phyloP scores from a whole-genome alignment of 2,797 vertebrate species.

The Menidia menidia region DNA sequence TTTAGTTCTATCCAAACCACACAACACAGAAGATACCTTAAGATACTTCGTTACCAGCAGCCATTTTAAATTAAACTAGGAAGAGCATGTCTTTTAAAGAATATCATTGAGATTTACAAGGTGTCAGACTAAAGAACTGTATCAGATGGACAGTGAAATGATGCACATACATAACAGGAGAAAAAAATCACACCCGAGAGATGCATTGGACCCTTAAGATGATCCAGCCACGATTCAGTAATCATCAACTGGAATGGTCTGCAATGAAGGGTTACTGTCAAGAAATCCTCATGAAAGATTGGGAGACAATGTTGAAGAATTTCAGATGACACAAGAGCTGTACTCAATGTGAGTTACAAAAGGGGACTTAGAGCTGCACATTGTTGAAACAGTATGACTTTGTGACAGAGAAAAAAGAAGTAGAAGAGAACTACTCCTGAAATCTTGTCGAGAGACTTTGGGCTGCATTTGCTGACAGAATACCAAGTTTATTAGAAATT shows the following conservation, averaged over 20 bases:
- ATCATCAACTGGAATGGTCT: background rate
- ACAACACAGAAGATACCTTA: too few species aligned
- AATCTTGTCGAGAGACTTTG: too few species aligned
- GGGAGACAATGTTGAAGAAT: background rate
- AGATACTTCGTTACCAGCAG: too few species aligned
- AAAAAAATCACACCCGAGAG: background rate
- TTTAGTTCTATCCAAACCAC: too few species aligned
- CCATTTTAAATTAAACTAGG: too few species aligned
- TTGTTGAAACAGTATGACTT: background rate
- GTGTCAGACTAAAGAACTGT: background rate
- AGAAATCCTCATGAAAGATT: background rate
- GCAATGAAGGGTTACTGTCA: background rate
- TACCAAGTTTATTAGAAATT: too few species aligned
- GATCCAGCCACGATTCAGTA: background rate
- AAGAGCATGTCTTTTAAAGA: too few species aligned
- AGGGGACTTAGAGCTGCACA: background rate
- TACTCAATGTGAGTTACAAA: background rate
- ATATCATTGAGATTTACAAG: too few species aligned
- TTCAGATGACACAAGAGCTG: background rate
- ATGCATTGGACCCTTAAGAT: background rate
- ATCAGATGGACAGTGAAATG: background rate
- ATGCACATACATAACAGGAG: background rate
- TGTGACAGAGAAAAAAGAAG: background rate
- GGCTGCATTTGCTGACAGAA: too few species aligned
- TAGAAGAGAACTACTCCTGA: too few species aligned